These are phyloP conservation scores for Andrena bicolor DNA, from an alignment of 2,888 invertebrate species.

Conservation along the genomic window DNA sequence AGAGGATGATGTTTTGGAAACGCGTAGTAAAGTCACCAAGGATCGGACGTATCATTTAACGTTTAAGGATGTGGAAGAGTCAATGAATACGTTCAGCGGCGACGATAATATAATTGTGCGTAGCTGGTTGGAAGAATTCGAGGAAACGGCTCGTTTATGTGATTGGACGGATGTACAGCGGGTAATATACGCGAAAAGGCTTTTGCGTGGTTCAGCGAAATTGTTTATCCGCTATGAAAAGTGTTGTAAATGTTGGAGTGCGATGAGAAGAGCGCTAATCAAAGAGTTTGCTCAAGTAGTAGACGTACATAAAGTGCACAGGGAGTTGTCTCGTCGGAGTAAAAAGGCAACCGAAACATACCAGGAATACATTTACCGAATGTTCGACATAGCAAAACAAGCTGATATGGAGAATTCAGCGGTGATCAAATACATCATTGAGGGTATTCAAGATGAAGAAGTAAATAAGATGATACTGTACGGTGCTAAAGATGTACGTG, in stretches of 20 bases:
- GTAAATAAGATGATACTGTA: not conserved
- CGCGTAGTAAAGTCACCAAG: no score
- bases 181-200: conserved; percentile 13
- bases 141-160: conserved; percentile 17
- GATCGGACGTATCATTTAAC: not conserved
- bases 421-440: not conserved
- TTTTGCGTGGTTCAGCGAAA: conserved; percentile 18
- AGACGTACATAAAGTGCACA: conserved; percentile 3
- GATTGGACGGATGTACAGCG: conserved; percentile 11
- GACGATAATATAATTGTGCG: not conserved
- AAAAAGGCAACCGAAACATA: conserved; percentile 18
- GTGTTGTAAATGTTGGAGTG: not conserved
- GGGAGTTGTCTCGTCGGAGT: not conserved
- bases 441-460: not conserved
- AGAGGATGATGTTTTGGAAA: no score
- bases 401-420: not conserved
- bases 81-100: not conserved
- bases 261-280: not conserved
- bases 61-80: conserved; percentile 6
- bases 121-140: conserved; percentile 16
- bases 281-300: not conserved
- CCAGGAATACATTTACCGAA: conserved; percentile 19
- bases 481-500: not conserved
- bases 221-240: conserved; percentile 21
- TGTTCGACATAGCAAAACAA: conserved; percentile 25